Conservation (phyloP, 2,888 invertebrate species). For the Hanleya hanleyi region DNA sequence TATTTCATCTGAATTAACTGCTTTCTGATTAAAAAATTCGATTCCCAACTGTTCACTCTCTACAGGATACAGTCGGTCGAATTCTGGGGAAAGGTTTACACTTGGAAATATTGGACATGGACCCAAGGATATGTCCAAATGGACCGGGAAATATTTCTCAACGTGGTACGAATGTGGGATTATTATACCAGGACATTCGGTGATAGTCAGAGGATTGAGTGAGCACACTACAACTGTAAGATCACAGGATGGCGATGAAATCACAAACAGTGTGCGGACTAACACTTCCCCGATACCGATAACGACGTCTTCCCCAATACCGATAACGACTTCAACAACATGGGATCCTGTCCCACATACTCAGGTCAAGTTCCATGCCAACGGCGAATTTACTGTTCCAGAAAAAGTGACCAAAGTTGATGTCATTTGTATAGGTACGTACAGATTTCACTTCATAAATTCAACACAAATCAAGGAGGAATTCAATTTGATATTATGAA, state of each 20-base stretch:
- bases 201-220: background rate
- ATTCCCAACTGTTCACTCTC: background rate
- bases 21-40: background rate
- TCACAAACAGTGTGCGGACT: too few relatives aligned
- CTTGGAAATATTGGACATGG: background rate
- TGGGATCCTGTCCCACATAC: background rate
- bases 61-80: slow-evolving; percentile 6
- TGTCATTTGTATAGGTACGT: background rate
- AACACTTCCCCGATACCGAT: background rate
- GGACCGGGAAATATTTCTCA: slow-evolving; percentile 17
- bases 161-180: slow-evolving; percentile 18
- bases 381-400: background rate
- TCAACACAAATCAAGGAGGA: too few relatives aligned
- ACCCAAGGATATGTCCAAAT: background rate
- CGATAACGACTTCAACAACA: background rate
- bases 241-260: too few relatives aligned
- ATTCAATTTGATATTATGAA: too few relatives aligned
- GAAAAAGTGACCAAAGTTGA: background rate
- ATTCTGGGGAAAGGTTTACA: background rate
- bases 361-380: background rate
- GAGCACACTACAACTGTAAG: background rate
- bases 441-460: too few relatives aligned
- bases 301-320: background rate
- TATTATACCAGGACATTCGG: background rate
- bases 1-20: too few relatives aligned